Evolutionary conservation across 1,140 invertebrate species (phyloP).

Genomic region (Anastrepha obliqua): DNA sequence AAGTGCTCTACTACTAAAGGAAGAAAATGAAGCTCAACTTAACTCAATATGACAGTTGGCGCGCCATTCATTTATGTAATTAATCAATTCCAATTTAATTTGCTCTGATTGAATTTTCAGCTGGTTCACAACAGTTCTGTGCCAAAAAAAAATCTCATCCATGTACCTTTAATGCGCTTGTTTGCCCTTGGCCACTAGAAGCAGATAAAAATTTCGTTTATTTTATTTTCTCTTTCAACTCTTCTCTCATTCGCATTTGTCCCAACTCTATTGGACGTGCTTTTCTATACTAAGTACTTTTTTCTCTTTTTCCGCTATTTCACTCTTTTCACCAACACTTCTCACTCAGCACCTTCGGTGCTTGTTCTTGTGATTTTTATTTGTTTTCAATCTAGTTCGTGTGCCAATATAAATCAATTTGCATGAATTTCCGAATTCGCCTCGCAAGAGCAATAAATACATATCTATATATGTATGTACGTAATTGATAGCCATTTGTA

Average conservation of each 20-base stretch:
- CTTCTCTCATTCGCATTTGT: background rate
- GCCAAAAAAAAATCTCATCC: background rate
- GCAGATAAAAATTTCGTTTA: background rate
- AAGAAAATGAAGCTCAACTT: background rate
- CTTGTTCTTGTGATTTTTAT: background rate
- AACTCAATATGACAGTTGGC: background rate
- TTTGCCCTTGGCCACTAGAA: background rate
- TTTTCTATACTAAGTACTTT: background rate
- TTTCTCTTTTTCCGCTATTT: background rate
- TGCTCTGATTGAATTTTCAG: background rate
- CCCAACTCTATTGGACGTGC: background rate
- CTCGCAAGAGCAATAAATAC: background rate
- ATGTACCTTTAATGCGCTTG: background rate
- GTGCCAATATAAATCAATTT: constrained; percentile 45
- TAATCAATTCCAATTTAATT: constrained; percentile 6
- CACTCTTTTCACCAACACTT: background rate
- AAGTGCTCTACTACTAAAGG: background rate
- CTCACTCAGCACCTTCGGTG: background rate
- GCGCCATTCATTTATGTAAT: constrained; percentile 15
- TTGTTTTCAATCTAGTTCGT: constrained; percentile 17
- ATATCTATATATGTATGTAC: too few relatives aligned
- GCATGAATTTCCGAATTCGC: constrained; percentile 22
- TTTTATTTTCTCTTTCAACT: background rate
- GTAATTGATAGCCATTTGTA: background rate
- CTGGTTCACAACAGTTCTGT: background rate